A percentile compares a stretch with the other conserved stretches of the same genome.
Evolutionary conservation across 2,888 invertebrate genomes (phyloP).

Genomic region (Cheilosia pagana): DNA sequence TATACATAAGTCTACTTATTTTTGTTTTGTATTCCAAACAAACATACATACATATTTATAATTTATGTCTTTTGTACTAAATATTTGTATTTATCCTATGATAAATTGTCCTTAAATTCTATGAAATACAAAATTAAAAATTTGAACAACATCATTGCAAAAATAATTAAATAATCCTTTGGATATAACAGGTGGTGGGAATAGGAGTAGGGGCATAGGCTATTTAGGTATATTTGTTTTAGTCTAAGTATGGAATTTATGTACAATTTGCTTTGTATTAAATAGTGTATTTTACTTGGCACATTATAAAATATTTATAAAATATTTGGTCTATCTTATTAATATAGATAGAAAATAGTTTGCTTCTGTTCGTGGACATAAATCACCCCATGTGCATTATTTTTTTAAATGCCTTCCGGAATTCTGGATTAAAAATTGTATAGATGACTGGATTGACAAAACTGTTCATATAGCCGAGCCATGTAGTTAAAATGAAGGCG

Average conservation of each 20-base stretch:
- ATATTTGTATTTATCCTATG: constrained; percentile 40
- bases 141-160: constrained; percentile 9
- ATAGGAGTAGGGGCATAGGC: constrained; percentile 8
- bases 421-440: constrained; percentile 98
- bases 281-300: constrained; percentile 34
- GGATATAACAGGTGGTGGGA: too few relatives aligned
- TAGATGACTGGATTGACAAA: constrained; percentile 97
- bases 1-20: neutral
- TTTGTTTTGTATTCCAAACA: neutral
- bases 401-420: constrained; percentile 98
- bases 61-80: constrained; percentile 42
- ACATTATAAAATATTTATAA: constrained; percentile 68
- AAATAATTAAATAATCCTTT: constrained; percentile 3
- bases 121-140: constrained; percentile 10
- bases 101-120: constrained; percentile 11
- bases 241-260: constrained; percentile 10
- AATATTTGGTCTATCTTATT: constrained; percentile 53
- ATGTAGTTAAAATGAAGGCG: constrained; percentile 96
- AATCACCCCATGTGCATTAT: constrained; percentile 89
- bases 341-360: constrained; percentile 3
- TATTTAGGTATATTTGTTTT: constrained; percentile 12
- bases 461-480: constrained; percentile 99
- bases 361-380: constrained; percentile 64
- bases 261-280: constrained; percentile 11
- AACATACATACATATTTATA: neutral